phyloP scores from a whole-genome alignment of 2,888 invertebrate genomes.

The Melieria omissa region DNA sequence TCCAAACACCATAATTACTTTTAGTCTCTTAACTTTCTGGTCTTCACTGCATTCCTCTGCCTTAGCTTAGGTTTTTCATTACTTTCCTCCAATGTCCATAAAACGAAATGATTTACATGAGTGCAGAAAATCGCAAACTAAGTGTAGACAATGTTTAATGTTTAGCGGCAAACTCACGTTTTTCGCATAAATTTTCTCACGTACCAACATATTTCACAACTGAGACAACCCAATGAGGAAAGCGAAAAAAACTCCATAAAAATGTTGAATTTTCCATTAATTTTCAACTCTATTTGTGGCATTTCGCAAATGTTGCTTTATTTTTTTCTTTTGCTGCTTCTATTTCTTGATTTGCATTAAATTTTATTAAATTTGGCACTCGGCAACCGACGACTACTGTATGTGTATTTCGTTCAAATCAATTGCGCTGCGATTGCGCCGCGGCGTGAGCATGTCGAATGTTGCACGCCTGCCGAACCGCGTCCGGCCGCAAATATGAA shows the following conservation, averaged over 20 bases:
- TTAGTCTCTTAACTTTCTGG: no score
- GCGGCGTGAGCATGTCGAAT: slow-evolving; percentile 16
- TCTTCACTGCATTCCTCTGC: no score
- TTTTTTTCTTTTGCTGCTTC: neutral
- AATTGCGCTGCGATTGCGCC: slow-evolving; percentile 2
- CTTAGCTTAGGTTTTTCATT: neutral
- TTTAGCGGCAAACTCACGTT: slow-evolving; percentile 11
- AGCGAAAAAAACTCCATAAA: neutral
- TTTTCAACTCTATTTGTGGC: slow-evolving; percentile 1
- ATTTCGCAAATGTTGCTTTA: neutral
- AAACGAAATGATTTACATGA: no score
- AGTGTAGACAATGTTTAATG: neutral
- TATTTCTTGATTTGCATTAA: no score
- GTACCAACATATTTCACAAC: slow-evolving; percentile 3
- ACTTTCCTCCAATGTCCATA: no score
- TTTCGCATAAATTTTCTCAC: slow-evolving; percentile 11
- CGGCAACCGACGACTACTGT: neutral
- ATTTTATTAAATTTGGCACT: slow-evolving; percentile 2
- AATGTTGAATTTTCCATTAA: neutral
- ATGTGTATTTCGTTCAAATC: neutral
- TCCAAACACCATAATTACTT: no score
- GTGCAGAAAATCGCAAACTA: no score
- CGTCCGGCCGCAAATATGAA: no score
- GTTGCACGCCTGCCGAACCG: no score
- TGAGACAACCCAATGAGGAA: neutral